Evolutionary conservation across 2,888 invertebrate genomes (phyloP).

Genomic region (Melanchra persicariae): DNA sequence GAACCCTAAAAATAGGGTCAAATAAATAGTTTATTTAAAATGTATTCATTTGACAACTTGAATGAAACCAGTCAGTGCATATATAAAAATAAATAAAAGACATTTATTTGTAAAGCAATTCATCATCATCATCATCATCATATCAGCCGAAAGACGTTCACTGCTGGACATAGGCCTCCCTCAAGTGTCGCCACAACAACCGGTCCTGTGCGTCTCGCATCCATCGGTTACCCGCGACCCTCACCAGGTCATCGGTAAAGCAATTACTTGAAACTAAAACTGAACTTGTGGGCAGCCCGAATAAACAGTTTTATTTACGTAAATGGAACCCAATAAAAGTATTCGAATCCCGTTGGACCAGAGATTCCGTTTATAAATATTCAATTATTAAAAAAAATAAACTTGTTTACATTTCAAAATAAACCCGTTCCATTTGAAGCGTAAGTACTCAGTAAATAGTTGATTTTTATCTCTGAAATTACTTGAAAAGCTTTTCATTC

Average conservation of each 20-base stretch:
- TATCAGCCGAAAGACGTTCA: too few relatives aligned
- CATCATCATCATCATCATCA: too few relatives aligned
- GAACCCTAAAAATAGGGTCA: too few relatives aligned
- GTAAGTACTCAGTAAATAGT: slow-evolving; percentile 1
- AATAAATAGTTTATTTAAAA: not conserved
- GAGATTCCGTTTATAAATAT: not conserved
- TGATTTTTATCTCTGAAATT: slow-evolving; percentile 20
- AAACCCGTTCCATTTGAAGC: slow-evolving; percentile 5
- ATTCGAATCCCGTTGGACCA: not conserved
- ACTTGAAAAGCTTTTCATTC: slow-evolving; percentile 14
- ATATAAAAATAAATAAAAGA: not conserved
- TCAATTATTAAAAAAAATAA: slow-evolving; percentile 28
- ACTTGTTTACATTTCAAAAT: slow-evolving; percentile 6
- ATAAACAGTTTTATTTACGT: not conserved
- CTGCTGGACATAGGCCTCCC: too few relatives aligned
- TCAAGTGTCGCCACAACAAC: too few relatives aligned
- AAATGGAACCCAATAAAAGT: not conserved
- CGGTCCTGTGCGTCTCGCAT: too few relatives aligned
- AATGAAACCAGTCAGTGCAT: not conserved
- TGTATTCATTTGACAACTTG: not conserved
- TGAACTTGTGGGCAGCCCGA: not conserved
- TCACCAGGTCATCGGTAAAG: too few relatives aligned
- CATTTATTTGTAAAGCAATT: not conserved
- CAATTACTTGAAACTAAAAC: not conserved
- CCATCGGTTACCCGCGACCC: too few relatives aligned